Evolutionary conservation across 2,888 invertebrate genomes (phyloP).

Genomic region (Scotopteryx bipunctaria): DNA sequence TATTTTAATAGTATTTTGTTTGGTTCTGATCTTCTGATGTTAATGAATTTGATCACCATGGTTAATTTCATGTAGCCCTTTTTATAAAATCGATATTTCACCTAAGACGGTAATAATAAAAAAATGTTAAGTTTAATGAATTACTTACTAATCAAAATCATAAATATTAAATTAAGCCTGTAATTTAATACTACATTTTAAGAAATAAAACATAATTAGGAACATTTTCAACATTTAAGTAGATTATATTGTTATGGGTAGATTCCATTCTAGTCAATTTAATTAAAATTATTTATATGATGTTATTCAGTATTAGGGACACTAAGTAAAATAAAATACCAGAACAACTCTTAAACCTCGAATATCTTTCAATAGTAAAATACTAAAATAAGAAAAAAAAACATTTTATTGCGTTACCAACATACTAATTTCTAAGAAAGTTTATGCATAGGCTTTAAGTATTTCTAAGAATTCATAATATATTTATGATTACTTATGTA

Average conservation of each 20-base stretch:
- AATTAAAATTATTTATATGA: constrained; percentile 33
- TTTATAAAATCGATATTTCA: background rate
- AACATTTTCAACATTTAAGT: too few relatives aligned
- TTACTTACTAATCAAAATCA: too few relatives aligned
- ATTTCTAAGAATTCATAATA: background rate
- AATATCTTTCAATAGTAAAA: constrained; percentile 13
- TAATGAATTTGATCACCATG: too few relatives aligned
- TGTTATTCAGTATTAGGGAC: constrained; percentile 12
- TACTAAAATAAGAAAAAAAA: background rate
- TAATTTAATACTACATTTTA: too few relatives aligned
- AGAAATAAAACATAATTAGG: too few relatives aligned
- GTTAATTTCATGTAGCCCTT: constrained; percentile 8
- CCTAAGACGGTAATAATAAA: too few relatives aligned
- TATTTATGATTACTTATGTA: background rate
- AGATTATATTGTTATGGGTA: constrained; percentile 5
- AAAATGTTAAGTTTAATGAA: too few relatives aligned
- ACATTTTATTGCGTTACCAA: too few relatives aligned
- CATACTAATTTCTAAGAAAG: too few relatives aligned
- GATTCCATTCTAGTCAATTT: constrained; percentile 31
- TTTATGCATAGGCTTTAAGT: too few relatives aligned
- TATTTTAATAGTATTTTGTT: background rate
- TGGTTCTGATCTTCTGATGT: too few relatives aligned
- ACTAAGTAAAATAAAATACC: constrained; percentile 2
- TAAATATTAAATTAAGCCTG: too few relatives aligned
- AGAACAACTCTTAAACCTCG: constrained; percentile 6